Base-by-base conservation (phyloP, 2,797 vertebrate genomes). In the Rhinogobio ventralis region DNA sequence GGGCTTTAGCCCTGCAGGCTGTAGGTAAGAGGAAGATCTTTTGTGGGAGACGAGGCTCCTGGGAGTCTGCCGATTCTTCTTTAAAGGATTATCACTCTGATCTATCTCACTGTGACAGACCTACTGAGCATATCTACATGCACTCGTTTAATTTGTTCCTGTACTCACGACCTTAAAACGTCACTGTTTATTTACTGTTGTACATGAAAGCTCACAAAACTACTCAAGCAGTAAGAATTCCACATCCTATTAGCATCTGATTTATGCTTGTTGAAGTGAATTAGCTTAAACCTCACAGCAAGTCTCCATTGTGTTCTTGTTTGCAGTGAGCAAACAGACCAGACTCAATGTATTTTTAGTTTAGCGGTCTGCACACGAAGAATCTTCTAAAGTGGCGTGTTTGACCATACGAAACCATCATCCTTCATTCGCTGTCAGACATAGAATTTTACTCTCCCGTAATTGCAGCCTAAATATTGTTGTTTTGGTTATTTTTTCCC, bases 251-350 rank as follows among this genome's bases (percentile, higher is more conserved):
- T 78, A 69, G 42, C 55, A 74, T 39, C 57, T 75, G 76, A 73
- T 72, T 69, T 57, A 19, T 81, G 20, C 53, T 69, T 23, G 83
- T 17, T 71, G 28, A 78, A 64, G 28, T 33, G 36, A 79, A 36
- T 69, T 76, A 71, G 42, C n/a, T 9, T 49, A 60, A 79, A 75
- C 77, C 60, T 66, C 71, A 68, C 19, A 86, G 68, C 83, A 67
- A 82, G 45, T 78, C 33, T 79, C 66, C 84, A 76, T 85, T 87
- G 85, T 86, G 64, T 62, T 28, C 82, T 72, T 88, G 72, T 89
- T 79, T 82, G 51, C 64, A 60, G 33, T 20, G 69, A 71, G 45
- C 36, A 94, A 94, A 92, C 92, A 93, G 90, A 91, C 91, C 93
- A 94, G 57, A 45, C 91, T 91, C 90, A 81, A 87, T 91, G 91